Conservation (phyloP, 2,888 invertebrate genomes). For the Sinodicranocentrus sp. region DNA sequence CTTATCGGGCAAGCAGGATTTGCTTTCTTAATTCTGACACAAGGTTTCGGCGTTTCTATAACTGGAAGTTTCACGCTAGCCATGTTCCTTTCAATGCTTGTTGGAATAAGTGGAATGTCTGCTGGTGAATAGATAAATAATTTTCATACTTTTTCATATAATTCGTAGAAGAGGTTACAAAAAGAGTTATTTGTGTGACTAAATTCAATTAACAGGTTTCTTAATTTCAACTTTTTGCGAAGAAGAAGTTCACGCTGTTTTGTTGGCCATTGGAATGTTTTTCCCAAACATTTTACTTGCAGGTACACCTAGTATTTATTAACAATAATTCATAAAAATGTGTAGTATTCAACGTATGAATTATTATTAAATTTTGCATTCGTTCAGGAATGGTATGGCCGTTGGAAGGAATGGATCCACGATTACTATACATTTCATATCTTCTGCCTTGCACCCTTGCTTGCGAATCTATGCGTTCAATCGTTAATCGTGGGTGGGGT, state of each 20-base stretch:
- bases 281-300: slow-evolving; percentile 65
- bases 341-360: too few relatives aligned
- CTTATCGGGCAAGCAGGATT: slow-evolving; percentile 96
- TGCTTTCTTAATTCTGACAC: slow-evolving; percentile 93
- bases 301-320: too few relatives aligned
- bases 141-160: too few relatives aligned
- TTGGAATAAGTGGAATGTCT: slow-evolving; percentile 82
- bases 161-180: too few relatives aligned
- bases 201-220: too few relatives aligned
- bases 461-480: slow-evolving; percentile 66
- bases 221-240: slow-evolving; percentile 95
- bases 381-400: slow-evolving; percentile 78
- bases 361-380: too few relatives aligned
- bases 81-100: slow-evolving; percentile 89
- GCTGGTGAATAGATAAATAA: slow-evolving; percentile 76
- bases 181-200: too few relatives aligned
- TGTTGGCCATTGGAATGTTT: slow-evolving; percentile 78
- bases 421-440: slow-evolving; percentile 81
- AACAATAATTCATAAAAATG: too few relatives aligned
- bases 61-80: slow-evolving; percentile 92
- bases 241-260: slow-evolving; percentile 94
- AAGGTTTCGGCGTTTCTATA: slow-evolving; percentile 92
- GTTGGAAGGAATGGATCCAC: slow-evolving; percentile 86
- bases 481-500: slow-evolving; percentile 61
- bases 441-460: slow-evolving; percentile 64